Evolutionary conservation across 2,113 vertebrate species (phyloP), one percentile per base, ranked within the genome.

Genomic region (Sylvia atricapilla): DNA sequence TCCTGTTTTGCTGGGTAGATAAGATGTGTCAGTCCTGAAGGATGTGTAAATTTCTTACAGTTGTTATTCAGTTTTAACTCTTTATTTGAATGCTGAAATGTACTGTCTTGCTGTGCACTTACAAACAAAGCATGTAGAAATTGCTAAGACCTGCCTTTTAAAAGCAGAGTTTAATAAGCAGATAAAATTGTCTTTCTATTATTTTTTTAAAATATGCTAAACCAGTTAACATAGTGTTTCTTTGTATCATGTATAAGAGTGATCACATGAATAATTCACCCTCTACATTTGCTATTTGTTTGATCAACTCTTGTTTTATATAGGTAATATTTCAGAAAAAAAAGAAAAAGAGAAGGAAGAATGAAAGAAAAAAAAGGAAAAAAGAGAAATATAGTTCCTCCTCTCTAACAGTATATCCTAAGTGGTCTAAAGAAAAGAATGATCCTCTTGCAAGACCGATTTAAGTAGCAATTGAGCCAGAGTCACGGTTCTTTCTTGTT

Each of bases 271-370:
- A 33, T 68, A 11, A 62, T 47, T 39, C 4, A 11, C 10, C 15
- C 10, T 50, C 17, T 68, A 31, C 3, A 12, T 58, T 55, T 31
- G 3, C 4, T 68, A 33, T 50, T 75, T 60, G 4, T 52, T 82
- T 79, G 15, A 60, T 41, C 16, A 55, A 8, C 4, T 55, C 39
- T 39, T 63, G 13, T 49, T 89, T 77, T 39, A 35, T 43, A 35
- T 22, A 73, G 33, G 10, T n/a, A 68, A 25, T 79, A 50, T 56
- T 62, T 72, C 9, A 63, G 17, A 47, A 50, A 59, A 59, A 59
- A 69, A 62, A 77, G 6, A n/a, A 8, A 14, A 7, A 30, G 4
- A 18, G 3, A 25, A 3, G 6, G 2, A 23, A 6, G 1, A 16
- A 6, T 6, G n/a, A 14, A 10, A 14, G 2, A 4, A 9, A 20